These are phyloP conservation scores for Remorina albescens DNA, from an alignment of 2,797 vertebrate genomes.

Conservation along the genomic window DNA sequence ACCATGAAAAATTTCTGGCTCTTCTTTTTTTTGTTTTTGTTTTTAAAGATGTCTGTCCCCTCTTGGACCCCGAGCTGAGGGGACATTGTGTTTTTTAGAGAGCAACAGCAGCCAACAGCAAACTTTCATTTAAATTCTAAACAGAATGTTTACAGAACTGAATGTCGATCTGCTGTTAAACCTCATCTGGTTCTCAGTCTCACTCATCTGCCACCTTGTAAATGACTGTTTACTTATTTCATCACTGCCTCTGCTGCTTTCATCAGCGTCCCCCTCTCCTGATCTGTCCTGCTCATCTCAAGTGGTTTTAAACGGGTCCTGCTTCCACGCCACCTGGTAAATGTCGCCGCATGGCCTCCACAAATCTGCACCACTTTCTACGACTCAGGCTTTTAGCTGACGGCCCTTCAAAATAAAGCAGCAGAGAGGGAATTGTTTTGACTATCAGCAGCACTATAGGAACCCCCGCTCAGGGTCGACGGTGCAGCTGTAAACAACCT, in stretches of 20 bases:
- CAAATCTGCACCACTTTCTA: slow-evolving; percentile 23
- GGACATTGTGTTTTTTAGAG: not conserved
- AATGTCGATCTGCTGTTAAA: not conserved
- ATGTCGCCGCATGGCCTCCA: slow-evolving; percentile 1
- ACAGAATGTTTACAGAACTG: not conserved
- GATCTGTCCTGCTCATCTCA: not conserved
- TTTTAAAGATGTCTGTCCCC: too few relatives aligned
- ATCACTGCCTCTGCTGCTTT: not conserved
- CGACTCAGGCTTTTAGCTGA: slow-evolving; percentile 27
- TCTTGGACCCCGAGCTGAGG: too few relatives aligned
- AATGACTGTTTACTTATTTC: not conserved
- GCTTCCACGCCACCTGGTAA: slow-evolving; percentile 28
- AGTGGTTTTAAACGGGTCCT: not conserved
- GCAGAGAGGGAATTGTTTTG: not conserved
- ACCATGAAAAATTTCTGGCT: too few relatives aligned
- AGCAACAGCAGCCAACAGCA: not conserved
- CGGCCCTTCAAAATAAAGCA: not conserved
- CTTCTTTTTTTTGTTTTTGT: too few relatives aligned
- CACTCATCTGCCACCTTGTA: not conserved
- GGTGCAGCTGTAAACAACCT: slow-evolving; percentile 19
- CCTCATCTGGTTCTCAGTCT: not conserved
- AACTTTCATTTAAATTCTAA: not conserved
- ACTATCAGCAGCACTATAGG: slow-evolving; percentile 15
- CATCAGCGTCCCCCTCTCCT: not conserved
- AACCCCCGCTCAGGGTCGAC: slow-evolving; percentile 13